phyloP scores from a whole-genome alignment of 2,113 vertebrate genomes.

The Speoplatyrhinus poulsoni region DNA sequence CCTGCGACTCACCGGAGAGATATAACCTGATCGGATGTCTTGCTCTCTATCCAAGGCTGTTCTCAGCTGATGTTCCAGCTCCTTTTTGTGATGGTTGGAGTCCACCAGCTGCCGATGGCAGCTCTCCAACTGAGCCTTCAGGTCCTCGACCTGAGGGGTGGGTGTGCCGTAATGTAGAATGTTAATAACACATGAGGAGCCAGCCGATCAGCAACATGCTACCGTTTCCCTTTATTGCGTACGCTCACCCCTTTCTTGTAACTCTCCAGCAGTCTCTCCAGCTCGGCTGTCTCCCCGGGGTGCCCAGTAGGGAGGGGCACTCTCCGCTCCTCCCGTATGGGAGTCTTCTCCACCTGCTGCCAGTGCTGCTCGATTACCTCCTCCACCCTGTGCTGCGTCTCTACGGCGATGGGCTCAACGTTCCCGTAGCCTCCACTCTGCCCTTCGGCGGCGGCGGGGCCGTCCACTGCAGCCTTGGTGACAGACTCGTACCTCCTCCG shows the following conservation, averaged over 20 bases:
- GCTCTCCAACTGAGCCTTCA: slow-evolving; percentile 75
- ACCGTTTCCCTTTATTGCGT: background rate
- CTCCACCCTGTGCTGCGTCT: slow-evolving; percentile 75
- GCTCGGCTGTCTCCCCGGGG: slow-evolving; percentile 63
- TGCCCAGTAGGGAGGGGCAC: slow-evolving; percentile 68
- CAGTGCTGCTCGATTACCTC: slow-evolving; percentile 82
- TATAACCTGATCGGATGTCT: slow-evolving; percentile 74
- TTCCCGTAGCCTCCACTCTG: slow-evolving; percentile 42
- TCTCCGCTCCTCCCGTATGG: slow-evolving; percentile 77
- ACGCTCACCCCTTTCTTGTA: slow-evolving; percentile 77
- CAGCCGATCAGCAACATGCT: too few relatives aligned
- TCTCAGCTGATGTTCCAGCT: slow-evolving; percentile 77
- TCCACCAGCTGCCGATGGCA: slow-evolving; percentile 78
- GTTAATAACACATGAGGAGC: background rate
- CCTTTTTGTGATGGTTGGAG: slow-evolving; percentile 76
- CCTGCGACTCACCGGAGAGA: slow-evolving; percentile 77
- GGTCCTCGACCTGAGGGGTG: slow-evolving; percentile 75
- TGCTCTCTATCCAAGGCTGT: slow-evolving; percentile 75
- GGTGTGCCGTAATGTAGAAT: background rate
- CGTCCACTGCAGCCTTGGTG: slow-evolving; percentile 51
- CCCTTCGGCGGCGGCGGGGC: background rate
- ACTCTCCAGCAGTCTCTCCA: slow-evolving; percentile 76
- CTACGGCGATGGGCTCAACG: slow-evolving; percentile 20
- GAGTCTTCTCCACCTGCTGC: slow-evolving; percentile 82
- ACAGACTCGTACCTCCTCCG: slow-evolving; percentile 73